Conservation (phyloP, 2,113 vertebrate genomes). For the Scatophagus argus region DNA sequence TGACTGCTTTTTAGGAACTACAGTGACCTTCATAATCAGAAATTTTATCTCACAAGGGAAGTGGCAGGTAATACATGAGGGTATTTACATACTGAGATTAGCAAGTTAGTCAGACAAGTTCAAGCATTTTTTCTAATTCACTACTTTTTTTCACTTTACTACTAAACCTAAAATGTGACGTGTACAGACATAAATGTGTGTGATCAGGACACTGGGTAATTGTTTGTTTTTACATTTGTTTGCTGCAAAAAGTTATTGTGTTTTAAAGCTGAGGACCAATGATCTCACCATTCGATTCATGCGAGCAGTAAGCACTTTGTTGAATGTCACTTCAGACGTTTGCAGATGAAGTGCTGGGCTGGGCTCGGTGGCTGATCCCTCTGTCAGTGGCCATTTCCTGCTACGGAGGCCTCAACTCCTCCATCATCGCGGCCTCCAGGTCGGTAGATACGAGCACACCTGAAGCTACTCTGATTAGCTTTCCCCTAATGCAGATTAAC, state of each 20-base stretch:
- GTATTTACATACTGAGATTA: background rate
- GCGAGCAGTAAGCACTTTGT: background rate
- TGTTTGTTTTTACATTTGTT: background rate
- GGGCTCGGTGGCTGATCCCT: conserved; percentile 86
- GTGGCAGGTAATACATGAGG: background rate
- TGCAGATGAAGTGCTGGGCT: conserved; percentile 85
- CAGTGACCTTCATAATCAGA: background rate
- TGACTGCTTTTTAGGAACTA: background rate
- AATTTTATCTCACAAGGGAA: background rate
- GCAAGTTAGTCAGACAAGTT: background rate
- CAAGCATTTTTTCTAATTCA: no score
- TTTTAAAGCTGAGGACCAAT: background rate
- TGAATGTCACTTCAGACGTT: conserved; percentile 81
- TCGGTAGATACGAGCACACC: conserved; percentile 38
- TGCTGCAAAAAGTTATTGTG: no score
- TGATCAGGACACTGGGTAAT: background rate
- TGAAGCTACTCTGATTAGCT: background rate
- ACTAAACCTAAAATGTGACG: background rate
- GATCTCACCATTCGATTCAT: background rate
- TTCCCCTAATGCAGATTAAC: background rate
- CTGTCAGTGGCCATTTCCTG: conserved; percentile 89
- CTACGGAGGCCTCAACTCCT: conserved; percentile 88
- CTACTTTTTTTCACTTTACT: background rate
- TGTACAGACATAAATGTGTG: background rate
- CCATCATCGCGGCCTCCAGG: conserved; percentile 89